Evolutionary conservation across 2,113 vertebrate genomes (phyloP), one percentile per base, ranked within the genome.

Genomic region (Cygnus atratus): DNA sequence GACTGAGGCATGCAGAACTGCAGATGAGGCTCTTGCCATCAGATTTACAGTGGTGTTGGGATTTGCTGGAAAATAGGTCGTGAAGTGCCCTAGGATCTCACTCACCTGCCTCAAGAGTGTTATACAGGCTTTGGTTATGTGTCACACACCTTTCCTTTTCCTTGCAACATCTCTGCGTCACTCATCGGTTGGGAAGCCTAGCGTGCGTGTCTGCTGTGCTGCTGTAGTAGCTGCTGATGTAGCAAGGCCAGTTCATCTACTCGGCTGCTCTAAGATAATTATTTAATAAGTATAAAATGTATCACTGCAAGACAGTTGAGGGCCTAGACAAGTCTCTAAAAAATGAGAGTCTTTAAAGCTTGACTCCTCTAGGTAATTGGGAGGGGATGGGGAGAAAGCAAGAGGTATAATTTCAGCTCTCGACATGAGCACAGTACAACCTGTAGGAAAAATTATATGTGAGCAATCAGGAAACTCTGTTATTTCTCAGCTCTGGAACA

Each of bases 181-280:
- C 31, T 22, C 16, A 0, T 48, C n/a, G 2, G n/a, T 31, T 29
- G 26, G 58, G 33, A 20, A 26, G 13, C 35, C 0, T 0, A 11
- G 26, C 25, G 4, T 25, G 46, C 31, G 6, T 28, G 46, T 14
- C 18, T 29, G 76, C 61, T 70, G 66, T 39, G 67, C 21, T 88
- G 65, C 48, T 58, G 17, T 8, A 0, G 25, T 54, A 70, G 24
- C 50, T 62, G 33, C 79, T 76, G 73, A 61, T 41, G 59, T 31
- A 6, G 11, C 26, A 18, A 50, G 31, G 20, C 13, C 33, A 11
- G 4, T 35, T 70, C 9, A 19, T 37, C 50, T 61, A 2, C 13
- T 21, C 6, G 15, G 28, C 37, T 65, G 33, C 48, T 88, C 35
- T 73, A 76, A 83, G 61, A 71, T 6, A 35, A 26, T 29, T 68